A percentile compares a stretch with the other conserved stretches of the same genome.
Evolutionary conservation across 2,888 invertebrate genomes (phyloP).

Genomic region (Fragum fragum): DNA sequence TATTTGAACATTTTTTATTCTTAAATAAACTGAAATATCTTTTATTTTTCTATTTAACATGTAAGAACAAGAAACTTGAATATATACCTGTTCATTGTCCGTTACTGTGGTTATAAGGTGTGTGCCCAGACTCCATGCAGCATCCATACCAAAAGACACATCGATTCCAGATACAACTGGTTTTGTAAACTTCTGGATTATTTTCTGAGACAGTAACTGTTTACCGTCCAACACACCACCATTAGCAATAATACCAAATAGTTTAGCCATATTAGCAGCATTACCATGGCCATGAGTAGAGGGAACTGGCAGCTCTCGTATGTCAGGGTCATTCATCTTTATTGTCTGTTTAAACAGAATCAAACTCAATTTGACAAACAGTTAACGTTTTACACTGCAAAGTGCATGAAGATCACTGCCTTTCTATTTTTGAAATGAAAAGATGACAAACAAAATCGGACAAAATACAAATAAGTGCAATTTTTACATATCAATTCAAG

Average conservation of each 20-base stretch:
- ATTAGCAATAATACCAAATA: slow-evolving; percentile 78
- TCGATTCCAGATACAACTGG: slow-evolving; percentile 76
- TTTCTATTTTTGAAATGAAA: no score
- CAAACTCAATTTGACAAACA: no score
- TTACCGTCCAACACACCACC: slow-evolving; percentile 71
- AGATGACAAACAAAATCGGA: no score
- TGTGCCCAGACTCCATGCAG: slow-evolving; percentile 76
- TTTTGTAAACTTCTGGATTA: slow-evolving; percentile 69
- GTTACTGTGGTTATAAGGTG: slow-evolving; percentile 76
- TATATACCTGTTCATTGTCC: slow-evolving; percentile 70
- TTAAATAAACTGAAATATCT: no score
- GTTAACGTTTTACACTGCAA: no score
- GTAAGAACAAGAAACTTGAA: no score
- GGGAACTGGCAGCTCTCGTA: slow-evolving; percentile 73
- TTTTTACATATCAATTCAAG: no score
- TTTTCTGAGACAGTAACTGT: slow-evolving; percentile 68
- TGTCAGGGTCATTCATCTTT: slow-evolving; percentile 80
- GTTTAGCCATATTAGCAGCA: slow-evolving; percentile 74
- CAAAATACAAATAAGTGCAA: no score
- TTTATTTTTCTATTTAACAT: no score
- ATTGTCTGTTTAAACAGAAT: slow-evolving; percentile 42
- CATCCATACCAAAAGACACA: slow-evolving; percentile 69
- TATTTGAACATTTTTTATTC: no score
- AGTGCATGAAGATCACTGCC: no score
- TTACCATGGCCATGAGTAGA: slow-evolving; percentile 79